These are phyloP conservation scores for Dermolepida albohirtum DNA, from an alignment of 2,888 invertebrate genomes.

Conservation along the genomic window DNA sequence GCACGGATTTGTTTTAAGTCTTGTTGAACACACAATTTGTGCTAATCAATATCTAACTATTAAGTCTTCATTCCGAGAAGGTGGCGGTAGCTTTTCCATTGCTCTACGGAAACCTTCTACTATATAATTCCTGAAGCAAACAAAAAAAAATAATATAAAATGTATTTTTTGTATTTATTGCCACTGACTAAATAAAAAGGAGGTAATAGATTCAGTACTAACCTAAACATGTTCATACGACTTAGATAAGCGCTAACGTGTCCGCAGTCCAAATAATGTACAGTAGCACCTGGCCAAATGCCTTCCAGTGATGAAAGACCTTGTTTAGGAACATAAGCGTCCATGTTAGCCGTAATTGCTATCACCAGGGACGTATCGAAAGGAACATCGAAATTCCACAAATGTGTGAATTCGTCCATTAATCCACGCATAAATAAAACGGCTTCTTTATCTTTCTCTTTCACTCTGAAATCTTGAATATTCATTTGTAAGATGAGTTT, in stretches of 20 bases:
- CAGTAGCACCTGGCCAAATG: slow-evolving; percentile 93
- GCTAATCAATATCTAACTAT: not conserved
- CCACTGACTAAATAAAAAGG: no score
- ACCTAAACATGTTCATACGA: slow-evolving; percentile 91
- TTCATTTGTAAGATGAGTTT: slow-evolving; percentile 65
- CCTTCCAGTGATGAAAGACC: slow-evolving; percentile 85
- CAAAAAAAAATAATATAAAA: slow-evolving; percentile 40
- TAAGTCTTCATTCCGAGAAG: slow-evolving; percentile 22
- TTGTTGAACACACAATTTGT: slow-evolving; percentile 18
- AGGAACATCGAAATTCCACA: slow-evolving; percentile 90
- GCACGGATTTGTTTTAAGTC: slow-evolving; percentile 9
- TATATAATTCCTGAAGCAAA: slow-evolving; percentile 75
- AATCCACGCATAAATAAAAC: slow-evolving; percentile 95
- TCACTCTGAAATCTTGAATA: slow-evolving; percentile 72
- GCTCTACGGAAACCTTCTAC: slow-evolving; percentile 81
- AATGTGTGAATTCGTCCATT: slow-evolving; percentile 99
- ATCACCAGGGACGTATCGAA: slow-evolving; percentile 91
- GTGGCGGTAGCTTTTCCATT: slow-evolving; percentile 64
- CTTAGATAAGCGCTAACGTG: slow-evolving; percentile 91
- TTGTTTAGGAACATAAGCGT: slow-evolving; percentile 91
- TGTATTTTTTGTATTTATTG: slow-evolving; percentile 16
- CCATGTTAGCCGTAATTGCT: slow-evolving; percentile 89
- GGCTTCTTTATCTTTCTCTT: slow-evolving; percentile 82
- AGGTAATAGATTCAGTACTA: slow-evolving; percentile 45
- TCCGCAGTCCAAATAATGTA: slow-evolving; percentile 88